Evolutionary conservation across 2,113 vertebrate species (phyloP).

Genomic region (Apodemus sylvaticus): DNA sequence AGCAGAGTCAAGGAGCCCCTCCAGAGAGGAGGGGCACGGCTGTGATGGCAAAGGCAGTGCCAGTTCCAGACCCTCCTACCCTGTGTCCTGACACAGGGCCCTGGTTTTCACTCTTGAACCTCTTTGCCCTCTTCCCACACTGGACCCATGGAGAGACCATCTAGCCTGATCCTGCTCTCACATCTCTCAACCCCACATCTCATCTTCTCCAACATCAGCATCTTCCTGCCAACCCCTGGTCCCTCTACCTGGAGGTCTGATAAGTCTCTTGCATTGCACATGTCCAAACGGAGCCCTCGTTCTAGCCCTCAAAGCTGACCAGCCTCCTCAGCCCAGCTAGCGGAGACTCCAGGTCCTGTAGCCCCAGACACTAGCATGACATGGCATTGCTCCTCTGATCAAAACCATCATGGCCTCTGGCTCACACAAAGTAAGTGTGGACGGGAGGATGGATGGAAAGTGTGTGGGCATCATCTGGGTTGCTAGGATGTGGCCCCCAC

Average conservation of each 20-base stretch:
- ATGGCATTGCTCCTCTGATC: neutral
- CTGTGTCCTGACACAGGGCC: neutral
- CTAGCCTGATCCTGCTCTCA: neutral
- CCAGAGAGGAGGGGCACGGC: neutral
- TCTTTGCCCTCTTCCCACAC: neutral
- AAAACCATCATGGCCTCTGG: neutral
- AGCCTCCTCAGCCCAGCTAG: neutral
- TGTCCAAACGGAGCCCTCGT: neutral
- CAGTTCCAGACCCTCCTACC: no score
- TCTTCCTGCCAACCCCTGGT: neutral
- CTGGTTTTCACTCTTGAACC: neutral
- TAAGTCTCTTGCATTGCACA: neutral
- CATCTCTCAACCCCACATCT: neutral
- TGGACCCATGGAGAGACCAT: neutral
- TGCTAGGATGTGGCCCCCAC: neutral
- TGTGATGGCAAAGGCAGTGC: neutral
- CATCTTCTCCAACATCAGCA: neutral
- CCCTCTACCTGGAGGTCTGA: neutral
- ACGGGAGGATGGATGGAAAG: neutral
- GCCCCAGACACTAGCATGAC: neutral
- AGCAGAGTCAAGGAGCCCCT: neutral
- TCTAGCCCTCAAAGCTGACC: neutral
- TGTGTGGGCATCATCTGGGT: neutral
- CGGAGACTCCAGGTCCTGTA: neutral
- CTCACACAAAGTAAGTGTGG: neutral